These are phyloP conservation scores for Sitodiplosis mosellana DNA, from an alignment of 1,140 invertebrate species.

Conservation along the genomic window DNA sequence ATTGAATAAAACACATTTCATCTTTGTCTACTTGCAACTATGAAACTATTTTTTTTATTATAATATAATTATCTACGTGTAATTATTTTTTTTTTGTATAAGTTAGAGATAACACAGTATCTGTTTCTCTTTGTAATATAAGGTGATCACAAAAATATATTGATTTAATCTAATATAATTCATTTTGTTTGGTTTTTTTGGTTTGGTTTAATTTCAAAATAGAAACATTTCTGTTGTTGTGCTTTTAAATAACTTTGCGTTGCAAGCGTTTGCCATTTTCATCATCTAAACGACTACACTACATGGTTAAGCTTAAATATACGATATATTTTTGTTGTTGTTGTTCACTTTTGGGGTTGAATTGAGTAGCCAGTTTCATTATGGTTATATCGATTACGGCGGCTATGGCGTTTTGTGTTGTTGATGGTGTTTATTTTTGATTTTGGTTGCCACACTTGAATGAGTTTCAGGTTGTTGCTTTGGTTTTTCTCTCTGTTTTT, in stretches of 20 bases:
- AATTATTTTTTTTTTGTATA: conserved; percentile 4
- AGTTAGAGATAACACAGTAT: conserved; percentile 11
- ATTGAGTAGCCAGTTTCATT: no score
- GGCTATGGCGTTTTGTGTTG: conserved; percentile 4
- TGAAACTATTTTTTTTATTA: conserved; percentile 3
- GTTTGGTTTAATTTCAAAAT: conserved; percentile 1
- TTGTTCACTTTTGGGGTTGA: conserved; percentile 8
- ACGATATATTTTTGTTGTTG: background rate
- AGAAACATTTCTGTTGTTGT: conserved; percentile 4
- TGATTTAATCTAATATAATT: conserved; percentile 9
- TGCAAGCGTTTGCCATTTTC: conserved; percentile 4
- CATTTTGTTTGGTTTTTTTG: conserved; percentile 6
- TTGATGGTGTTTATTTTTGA: no score
- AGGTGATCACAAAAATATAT: conserved; percentile 1
- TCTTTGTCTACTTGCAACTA: conserved; percentile 12
- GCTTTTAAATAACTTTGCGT: conserved; percentile 5
- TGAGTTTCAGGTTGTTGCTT: no score
- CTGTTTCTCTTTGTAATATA: conserved; percentile 2
- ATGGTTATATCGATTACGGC: no score
- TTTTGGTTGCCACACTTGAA: no score
- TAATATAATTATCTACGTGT: conserved; percentile 1
- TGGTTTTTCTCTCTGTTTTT: no score
- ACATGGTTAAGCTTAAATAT: no score
- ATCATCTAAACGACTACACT: conserved; percentile 3
- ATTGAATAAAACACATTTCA: conserved; percentile 22